Base-by-base conservation (phyloP, 2,113 vertebrate species). In the Sylvietta virens region DNA sequence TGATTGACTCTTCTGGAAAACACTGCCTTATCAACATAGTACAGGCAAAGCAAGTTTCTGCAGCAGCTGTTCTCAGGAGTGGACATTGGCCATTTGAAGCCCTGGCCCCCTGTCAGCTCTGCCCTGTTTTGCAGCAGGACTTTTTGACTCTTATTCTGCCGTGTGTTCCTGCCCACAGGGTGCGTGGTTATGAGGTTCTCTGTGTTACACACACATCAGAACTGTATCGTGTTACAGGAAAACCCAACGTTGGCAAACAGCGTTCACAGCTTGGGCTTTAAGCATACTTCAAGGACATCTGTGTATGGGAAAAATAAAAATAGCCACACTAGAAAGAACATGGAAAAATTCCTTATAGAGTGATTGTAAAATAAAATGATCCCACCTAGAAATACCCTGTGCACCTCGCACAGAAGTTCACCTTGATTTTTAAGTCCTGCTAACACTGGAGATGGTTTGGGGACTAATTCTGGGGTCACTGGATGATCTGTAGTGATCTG, bases 271-370 rank as follows among this genome's bases (percentile, higher is more conserved):
- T 53, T 86, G 72, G 79, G 58, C 31, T 90, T 58, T 28, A 40
- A 74, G 39, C 53, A 9, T 78, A 56, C 30, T 87, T 95, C 78
- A 73, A 90, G 74, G 90, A 73, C 60, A 64, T 76, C 76, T 78
- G 39, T 33, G 35, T 86, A 56, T 60, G 73, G 71, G 61, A 73
- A 95, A 89, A 93, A 90, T 76, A 83, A 92, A 93, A 91, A 83
- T 23, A 90, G 58, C 45, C 45, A 15, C 15, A 3, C 40, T 48
- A 51, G 93, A 79, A 81, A 91, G 65, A 57, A 45, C 28, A 31
- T 23, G 47, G 42, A 54, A 93, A 78, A 83, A 62, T 40, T 58
- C 47, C n/a, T 24, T 45, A 27, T 18, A 28, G 51, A 62, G 23
- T 16, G 44, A 51, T 31, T 71, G 45, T 71, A 81, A 86, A 81